phyloP scores from a whole-genome alignment of 2,888 invertebrate genomes.

The Ennomos quercinarius region DNA sequence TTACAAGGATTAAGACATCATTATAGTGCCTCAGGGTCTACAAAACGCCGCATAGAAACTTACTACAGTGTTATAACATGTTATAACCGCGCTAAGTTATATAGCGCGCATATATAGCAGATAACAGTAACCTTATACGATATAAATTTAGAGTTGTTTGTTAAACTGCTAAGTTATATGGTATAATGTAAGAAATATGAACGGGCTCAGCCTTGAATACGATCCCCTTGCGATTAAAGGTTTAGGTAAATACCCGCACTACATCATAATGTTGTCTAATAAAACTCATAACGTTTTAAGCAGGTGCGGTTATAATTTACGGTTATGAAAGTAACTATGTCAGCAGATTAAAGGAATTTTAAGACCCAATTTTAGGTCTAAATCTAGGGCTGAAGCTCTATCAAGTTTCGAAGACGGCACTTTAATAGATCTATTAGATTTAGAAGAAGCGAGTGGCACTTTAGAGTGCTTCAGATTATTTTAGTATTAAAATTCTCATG shows the following conservation, averaged over 20 bases:
- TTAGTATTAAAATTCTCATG: too few relatives aligned
- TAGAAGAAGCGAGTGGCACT: too few relatives aligned
- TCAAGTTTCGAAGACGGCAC: neutral
- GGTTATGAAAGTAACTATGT: slow-evolving; percentile 23
- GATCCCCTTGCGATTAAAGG: slow-evolving; percentile 46
- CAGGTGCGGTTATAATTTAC: slow-evolving; percentile 33
- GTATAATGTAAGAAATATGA: slow-evolving; percentile 52
- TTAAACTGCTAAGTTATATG: slow-evolving; percentile 20
- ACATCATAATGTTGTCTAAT: slow-evolving; percentile 43
- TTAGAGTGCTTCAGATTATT: too few relatives aligned
- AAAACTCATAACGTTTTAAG: slow-evolving; percentile 39
- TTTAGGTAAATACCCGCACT: slow-evolving; percentile 49
- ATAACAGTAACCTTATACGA: slow-evolving; percentile 24
- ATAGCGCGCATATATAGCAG: slow-evolving; percentile 27
- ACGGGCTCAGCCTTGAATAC: slow-evolving; percentile 45
- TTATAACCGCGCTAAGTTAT: slow-evolving; percentile 43
- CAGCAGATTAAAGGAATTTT: slow-evolving; percentile 11
- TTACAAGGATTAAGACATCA: slow-evolving; percentile 46
- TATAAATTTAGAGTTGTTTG: slow-evolving; percentile 18
- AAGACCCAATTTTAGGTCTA: slow-evolving; percentile 12
- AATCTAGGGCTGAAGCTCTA: neutral
- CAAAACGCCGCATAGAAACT: slow-evolving; percentile 42
- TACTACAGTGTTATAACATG: slow-evolving; percentile 43
- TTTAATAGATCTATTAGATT: too few relatives aligned
- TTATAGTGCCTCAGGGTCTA: slow-evolving; percentile 44